Evolutionary conservation across 2,888 invertebrate genomes (phyloP).

Genomic region (Euclidia mi): DNA sequence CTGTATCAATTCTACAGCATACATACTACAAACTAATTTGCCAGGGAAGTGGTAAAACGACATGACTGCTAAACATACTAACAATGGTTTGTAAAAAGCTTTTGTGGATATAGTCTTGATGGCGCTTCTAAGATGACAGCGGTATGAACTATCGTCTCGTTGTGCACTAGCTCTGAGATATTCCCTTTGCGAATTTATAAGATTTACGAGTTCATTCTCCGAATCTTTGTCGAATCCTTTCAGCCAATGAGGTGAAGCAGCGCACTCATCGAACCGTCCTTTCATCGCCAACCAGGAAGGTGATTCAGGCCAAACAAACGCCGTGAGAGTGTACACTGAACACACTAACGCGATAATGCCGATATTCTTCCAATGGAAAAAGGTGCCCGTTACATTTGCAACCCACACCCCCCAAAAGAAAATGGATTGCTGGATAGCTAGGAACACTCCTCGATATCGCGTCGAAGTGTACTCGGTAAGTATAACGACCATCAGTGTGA

Average conservation of each 20-base stretch:
- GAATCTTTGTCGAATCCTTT: constrained; percentile 52
- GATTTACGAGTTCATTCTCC: constrained; percentile 48
- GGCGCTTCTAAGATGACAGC: constrained; percentile 20
- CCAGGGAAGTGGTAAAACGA: constrained; percentile 37
- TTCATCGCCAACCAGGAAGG: constrained; percentile 60
- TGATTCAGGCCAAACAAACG: constrained; percentile 49
- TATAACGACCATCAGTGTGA: constrained; percentile 41
- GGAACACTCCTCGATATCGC: constrained; percentile 54
- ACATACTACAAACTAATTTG: constrained; percentile 27
- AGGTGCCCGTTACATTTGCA: constrained; percentile 56
- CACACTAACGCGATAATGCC: constrained; percentile 46
- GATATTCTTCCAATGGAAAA: constrained; percentile 53
- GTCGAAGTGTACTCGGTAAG: constrained; percentile 59
- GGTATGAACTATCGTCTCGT: constrained; percentile 26
- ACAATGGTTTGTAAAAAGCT: constrained; percentile 47
- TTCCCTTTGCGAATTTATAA: constrained; percentile 53
- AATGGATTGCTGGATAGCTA: constrained; percentile 53
- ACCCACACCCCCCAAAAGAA: constrained; percentile 58
- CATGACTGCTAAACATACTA: constrained; percentile 39
- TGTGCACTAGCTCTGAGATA: constrained; percentile 25
- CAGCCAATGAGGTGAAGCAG: constrained; percentile 51
- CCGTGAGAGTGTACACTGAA: constrained; percentile 38
- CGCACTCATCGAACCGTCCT: constrained; percentile 53
- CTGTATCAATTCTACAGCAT: constrained; percentile 43
- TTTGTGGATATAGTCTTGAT: constrained; percentile 36